Evolutionary conservation across 2,113 vertebrate genomes (phyloP), one percentile per base, ranked within the genome.

Genomic region (Gavialis gangeticus): DNA sequence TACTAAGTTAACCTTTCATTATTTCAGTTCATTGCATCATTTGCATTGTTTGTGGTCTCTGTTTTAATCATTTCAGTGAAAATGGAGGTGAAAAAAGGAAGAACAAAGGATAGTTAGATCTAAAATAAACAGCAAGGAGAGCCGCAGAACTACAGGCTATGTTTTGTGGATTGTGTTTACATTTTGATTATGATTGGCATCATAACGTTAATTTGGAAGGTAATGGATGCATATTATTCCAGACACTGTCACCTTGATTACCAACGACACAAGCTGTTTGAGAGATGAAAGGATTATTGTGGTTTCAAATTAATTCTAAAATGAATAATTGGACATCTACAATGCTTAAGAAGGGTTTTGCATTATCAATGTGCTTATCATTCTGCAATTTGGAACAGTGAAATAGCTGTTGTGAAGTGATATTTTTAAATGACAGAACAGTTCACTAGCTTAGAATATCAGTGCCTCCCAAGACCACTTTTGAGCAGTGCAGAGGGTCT

Each of bases 271-370:
- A 92, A 85, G 12, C 25, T 59, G 11, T 62, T 37, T 64, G 63
- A 59, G 22, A 92, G 30, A 94, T 57, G 58, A 95, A 97, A 95
- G 58, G 64, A 92, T 91, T 79, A 82, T 79, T 78, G 79, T 78
- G 57, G 37, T 87, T 96, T 92, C 71, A 56, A 81, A 96, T 80
- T 91, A 94, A 90, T 84, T 83, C 81, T 90, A 71, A 93, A 90
- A 58, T 89, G 81, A 97, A 58, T 93, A 94, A 97, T 6, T 89
- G 4, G 19, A 56, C 54, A 89, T 85, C 59, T 83, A 75, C n/a
- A 84, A 3, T 85, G 66, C 58, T 94, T 89, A 85, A 17, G 77
- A 91, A 95, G 84, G 54, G 62, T 62, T 46, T 93, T 81, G 27
- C 75, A 80, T 82, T 91, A 55, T 63, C 67, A 94, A 63, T 75